A percentile compares a stretch with the other conserved stretches of the same genome.
Evolutionary conservation across 2,797 vertebrate genomes (phyloP).

Genomic region (Propithecus deckenii): DNA sequence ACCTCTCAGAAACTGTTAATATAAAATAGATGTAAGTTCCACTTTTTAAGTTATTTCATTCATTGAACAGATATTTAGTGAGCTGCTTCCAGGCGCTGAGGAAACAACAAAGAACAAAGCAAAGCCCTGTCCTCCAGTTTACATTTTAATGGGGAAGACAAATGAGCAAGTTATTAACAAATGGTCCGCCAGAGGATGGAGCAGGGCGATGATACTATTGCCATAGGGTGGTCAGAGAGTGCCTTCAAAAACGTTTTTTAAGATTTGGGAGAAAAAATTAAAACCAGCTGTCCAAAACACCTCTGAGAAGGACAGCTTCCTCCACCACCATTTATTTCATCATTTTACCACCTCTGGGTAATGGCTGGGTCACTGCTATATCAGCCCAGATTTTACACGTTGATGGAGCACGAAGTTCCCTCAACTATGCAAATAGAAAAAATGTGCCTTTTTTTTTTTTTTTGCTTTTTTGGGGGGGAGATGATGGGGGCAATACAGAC

Average conservation of each 20-base stretch:
- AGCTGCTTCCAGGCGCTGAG: neutral
- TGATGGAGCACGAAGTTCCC: neutral
- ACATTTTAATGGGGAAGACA: neutral
- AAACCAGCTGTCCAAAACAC: neutral
- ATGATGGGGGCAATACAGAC: neutral
- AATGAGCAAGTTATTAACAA: neutral
- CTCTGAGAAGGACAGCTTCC: neutral
- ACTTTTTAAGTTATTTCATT: constrained; percentile 33
- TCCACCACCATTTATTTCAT: neutral
- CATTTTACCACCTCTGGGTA: neutral
- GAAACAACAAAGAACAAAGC: neutral
- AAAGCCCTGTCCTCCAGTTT: neutral
- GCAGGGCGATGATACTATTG: neutral
- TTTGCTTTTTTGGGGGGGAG: too few species aligned
- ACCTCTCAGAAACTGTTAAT: constrained; percentile 13
- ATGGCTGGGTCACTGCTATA: neutral
- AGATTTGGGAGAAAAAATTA: neutral
- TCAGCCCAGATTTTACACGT: neutral
- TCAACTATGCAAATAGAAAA: neutral
- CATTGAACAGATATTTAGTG: neutral
- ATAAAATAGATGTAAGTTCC: constrained; percentile 11
- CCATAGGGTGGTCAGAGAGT: neutral
- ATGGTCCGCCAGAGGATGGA: neutral
- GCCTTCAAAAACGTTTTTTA: neutral
- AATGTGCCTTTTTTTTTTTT: neutral